Evolutionary conservation across 1,140 invertebrate genomes (phyloP).

Genomic region (Helicoverpa armigera): DNA sequence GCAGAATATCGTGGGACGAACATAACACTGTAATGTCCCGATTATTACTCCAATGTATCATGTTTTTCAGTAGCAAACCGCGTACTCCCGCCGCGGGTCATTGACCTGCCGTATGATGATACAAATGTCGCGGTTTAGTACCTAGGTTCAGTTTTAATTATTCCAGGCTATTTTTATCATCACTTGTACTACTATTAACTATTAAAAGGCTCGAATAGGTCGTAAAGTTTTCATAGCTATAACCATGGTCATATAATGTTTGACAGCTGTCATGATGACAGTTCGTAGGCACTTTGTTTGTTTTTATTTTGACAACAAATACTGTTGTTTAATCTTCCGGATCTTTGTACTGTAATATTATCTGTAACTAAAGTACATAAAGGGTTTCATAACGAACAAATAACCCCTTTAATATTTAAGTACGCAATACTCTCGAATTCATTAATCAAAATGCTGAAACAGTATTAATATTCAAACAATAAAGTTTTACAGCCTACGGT

Average conservation of each 20-base stretch:
- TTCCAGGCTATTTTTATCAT: background rate
- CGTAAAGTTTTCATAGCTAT: background rate
- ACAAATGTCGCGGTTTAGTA: constrained; percentile 20
- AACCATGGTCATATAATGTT: background rate
- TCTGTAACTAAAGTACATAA: too few species aligned
- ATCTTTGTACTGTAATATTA: too few species aligned
- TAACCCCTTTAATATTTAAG: background rate
- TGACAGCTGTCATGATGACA: too few species aligned
- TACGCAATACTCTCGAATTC: background rate
- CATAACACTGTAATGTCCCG: background rate
- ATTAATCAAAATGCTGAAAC: constrained; percentile 33
- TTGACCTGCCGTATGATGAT: constrained; percentile 51
- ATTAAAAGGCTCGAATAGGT: too few species aligned
- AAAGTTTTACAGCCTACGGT: constrained; percentile 36
- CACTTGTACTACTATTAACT: too few species aligned
- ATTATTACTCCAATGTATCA: background rate
- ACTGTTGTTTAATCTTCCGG: too few species aligned
- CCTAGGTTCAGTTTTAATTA: background rate
- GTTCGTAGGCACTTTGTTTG: too few species aligned
- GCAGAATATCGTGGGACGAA: background rate
- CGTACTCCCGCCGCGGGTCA: constrained; percentile 61
- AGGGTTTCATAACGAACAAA: too few species aligned
- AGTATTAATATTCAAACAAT: constrained; percentile 40
- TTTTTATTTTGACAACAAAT: too few species aligned
- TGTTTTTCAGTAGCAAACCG: constrained; percentile 26